Evolutionary conservation across 2,888 invertebrate genomes (phyloP), one percentile per base, ranked within the genome.

Genomic region (Ornithoptera priamus): DNA sequence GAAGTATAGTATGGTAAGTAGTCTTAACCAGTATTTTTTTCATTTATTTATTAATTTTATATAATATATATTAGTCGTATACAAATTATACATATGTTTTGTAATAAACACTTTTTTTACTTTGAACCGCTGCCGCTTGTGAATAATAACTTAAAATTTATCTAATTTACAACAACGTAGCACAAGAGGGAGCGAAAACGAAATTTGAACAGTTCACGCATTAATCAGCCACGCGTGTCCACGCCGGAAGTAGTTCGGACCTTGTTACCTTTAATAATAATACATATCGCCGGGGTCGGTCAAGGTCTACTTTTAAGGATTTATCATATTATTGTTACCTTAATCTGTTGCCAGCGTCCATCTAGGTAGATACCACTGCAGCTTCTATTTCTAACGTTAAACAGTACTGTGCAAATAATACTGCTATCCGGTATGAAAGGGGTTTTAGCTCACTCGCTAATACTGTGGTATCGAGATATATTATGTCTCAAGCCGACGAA

Each of bases 171-270:
- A 77, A 63, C 24, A 62, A 4, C 36, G 50, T 59, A 78, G 77
- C 74, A 80, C 78, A 81, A 81, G 81, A 78, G 80, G 78, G 81
- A 77, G 78, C 78, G 79, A 77, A 75, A 77, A 77, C 71, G 73
- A 80, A 53, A 87, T 88, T 89, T 84, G 77, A 88, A 90, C 88
- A 89, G 83, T 86, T 83, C 81, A 86, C 84, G 85, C 82, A 79
- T 83, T 82, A 78, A 75, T 76, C 77, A 77, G 73, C 83, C 80
- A 80, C 83, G 88, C 85, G 85, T 85, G 81, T 79, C 78, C 69
- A 62, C 71, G 72, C 77, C 71, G 78, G 76, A 77, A 75, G 74
- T 62, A 24, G 61, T 62, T 15, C 64, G 64, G 30, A 46, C 63
- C 66, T 67, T 66, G 67, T 63, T 71, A 64, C n/a, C 42, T 56